phyloP scores from a whole-genome alignment of 2,113 vertebrate genomes.

The Erpornis zantholeuca region DNA sequence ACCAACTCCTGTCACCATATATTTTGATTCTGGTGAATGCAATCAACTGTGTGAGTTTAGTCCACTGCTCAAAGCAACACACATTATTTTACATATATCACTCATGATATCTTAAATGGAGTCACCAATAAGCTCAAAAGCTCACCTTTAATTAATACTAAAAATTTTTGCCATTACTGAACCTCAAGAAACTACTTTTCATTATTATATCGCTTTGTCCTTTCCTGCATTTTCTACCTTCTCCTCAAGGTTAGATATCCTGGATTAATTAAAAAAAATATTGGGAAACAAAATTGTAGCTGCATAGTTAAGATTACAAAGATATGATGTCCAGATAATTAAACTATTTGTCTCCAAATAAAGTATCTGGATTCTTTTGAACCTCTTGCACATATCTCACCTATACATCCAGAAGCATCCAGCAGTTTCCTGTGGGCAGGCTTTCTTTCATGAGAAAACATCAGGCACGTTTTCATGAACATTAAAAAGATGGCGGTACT shows the following conservation, averaged over 20 bases:
- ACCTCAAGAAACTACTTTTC: neutral
- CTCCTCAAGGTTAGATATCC: neutral
- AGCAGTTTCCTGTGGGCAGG: neutral
- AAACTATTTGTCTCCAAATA: neutral
- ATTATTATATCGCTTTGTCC: neutral
- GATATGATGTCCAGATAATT: neutral
- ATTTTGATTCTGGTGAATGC: neutral
- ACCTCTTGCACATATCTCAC: neutral
- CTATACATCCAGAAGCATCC: neutral
- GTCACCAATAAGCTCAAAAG: neutral
- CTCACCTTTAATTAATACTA: neutral
- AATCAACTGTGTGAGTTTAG: neutral
- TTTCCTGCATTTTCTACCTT: neutral
- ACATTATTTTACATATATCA: rapidly evolving
- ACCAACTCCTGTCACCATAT: neutral
- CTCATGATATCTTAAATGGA: neutral
- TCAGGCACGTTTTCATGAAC: neutral
- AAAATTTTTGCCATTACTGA: neutral
- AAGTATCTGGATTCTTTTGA: neutral
- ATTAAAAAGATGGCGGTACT: neutral
- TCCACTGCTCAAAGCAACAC: neutral
- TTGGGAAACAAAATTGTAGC: neutral
- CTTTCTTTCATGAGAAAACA: neutral
- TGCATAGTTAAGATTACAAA: neutral
- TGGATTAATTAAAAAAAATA: neutral